Percentiles rank a stretch among this genome's conserved stretches.
Conservation (phyloP, 2,113 vertebrate species). For the Amphiprion ocellaris region DNA sequence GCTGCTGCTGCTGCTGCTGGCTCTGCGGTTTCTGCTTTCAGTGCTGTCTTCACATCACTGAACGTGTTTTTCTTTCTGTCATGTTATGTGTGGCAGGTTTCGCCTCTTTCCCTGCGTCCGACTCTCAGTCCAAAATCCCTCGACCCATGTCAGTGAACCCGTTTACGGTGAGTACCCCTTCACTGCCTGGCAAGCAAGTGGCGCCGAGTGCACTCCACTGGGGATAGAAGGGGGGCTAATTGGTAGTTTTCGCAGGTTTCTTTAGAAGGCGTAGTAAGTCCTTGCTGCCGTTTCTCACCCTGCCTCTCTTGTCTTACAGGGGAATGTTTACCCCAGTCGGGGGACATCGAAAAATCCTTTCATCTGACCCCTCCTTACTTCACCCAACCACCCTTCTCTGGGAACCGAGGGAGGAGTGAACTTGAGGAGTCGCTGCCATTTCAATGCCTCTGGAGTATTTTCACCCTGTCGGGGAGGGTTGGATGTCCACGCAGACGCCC, state of each 20-base stretch:
- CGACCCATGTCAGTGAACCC: slow-evolving; percentile 86
- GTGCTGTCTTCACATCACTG: background rate
- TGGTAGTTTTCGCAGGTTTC: too few relatives aligned
- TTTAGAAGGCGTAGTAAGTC: slow-evolving; percentile 22
- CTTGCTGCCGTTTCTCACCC: slow-evolving; percentile 39
- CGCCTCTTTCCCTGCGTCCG: slow-evolving; percentile 76
- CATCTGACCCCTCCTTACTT: slow-evolving; percentile 76
- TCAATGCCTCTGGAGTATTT: slow-evolving; percentile 79
- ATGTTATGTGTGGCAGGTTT: slow-evolving; percentile 73
- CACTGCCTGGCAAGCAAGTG: background rate
- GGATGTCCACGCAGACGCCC: slow-evolving; percentile 10
- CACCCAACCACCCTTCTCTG: slow-evolving; percentile 38
- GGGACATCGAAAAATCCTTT: slow-evolving; percentile 86
- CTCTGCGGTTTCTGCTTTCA: slow-evolving; percentile 23
- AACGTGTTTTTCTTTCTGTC: background rate
- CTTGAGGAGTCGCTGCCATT: slow-evolving; percentile 77
- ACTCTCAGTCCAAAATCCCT: slow-evolving; percentile 81
- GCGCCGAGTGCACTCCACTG: background rate
- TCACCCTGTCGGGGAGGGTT: slow-evolving; percentile 51
- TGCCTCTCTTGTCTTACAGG: slow-evolving; percentile 74
- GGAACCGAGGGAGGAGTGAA: slow-evolving; percentile 62
- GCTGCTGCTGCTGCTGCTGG: background rate
- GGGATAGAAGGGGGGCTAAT: too few relatives aligned
- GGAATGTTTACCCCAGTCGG: slow-evolving; percentile 85
- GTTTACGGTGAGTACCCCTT: slow-evolving; percentile 83